phyloP scores from a whole-genome alignment of 2,888 invertebrate species.

The Sphaeridia pumilis region DNA sequence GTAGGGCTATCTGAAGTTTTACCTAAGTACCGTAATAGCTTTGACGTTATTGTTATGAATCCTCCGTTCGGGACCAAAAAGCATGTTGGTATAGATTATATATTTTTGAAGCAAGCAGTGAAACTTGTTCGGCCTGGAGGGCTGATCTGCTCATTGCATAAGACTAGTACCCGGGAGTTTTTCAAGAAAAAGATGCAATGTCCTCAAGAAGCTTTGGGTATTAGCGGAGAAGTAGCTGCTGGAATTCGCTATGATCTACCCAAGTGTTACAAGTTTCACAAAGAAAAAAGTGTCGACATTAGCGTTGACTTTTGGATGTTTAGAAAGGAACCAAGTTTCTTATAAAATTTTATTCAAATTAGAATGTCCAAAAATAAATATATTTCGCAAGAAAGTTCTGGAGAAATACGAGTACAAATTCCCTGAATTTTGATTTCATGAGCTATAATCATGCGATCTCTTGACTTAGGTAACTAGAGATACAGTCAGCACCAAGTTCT shows the following conservation, averaged over 20 bases:
- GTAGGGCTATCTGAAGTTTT: not conserved
- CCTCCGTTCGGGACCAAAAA: conserved; percentile 97
- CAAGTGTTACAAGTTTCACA: conserved; percentile 82
- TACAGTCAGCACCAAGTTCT: not conserved
- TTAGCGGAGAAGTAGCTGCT: conserved; percentile 68
- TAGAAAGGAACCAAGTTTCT: too few relatives aligned
- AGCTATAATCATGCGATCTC: too few relatives aligned
- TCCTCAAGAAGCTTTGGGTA: conserved; percentile 34
- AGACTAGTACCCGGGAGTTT: conserved; percentile 73
- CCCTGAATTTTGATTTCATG: too few relatives aligned
- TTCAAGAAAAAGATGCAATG: conserved; percentile 53
- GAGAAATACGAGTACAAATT: too few relatives aligned
- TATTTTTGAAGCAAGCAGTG: conserved; percentile 67
- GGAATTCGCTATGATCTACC: conserved; percentile 78
- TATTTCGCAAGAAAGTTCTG: too few relatives aligned
- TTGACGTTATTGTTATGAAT: conserved; percentile 60
- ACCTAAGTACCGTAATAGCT: conserved; percentile 16
- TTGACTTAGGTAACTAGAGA: not conserved
- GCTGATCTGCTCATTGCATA: conserved; percentile 86
- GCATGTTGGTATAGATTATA: conserved; percentile 78
- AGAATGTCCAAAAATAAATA: too few relatives aligned
- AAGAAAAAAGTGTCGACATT: conserved; percentile 68
- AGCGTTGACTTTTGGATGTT: conserved; percentile 80
- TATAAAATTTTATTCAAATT: too few relatives aligned
- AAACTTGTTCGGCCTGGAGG: conserved; percentile 52